These are phyloP conservation scores for Uria aalge DNA, from an alignment of 2,113 vertebrate species.

Conservation along the genomic window DNA sequence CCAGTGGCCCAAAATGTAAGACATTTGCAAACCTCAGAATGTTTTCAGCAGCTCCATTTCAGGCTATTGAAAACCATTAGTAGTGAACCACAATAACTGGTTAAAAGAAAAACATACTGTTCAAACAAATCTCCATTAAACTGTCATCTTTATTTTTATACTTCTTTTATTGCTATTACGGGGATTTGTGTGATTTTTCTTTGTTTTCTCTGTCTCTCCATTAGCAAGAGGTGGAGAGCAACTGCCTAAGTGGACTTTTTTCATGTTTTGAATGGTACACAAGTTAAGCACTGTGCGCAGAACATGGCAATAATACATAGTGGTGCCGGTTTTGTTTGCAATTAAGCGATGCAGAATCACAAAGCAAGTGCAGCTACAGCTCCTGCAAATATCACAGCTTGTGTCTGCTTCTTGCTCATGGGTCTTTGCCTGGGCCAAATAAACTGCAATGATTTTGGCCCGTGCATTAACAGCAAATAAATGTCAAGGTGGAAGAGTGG, in stretches of 20 bases:
- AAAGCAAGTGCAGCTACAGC: not conserved
- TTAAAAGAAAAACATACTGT: conserved; percentile 24
- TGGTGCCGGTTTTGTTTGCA: not conserved
- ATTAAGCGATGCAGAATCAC: not conserved
- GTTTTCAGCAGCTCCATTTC: conserved; percentile 25
- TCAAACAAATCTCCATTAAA: conserved; percentile 39
- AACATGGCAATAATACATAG: not conserved
- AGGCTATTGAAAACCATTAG: conserved; percentile 25
- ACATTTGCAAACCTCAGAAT: not conserved
- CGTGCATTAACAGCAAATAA: not conserved
- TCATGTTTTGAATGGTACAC: not conserved
- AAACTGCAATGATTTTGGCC: not conserved
- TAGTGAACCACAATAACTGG: conserved; percentile 2
- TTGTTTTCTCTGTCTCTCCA: not conserved
- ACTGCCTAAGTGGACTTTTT: not conserved
- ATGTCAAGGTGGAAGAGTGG: not conserved
- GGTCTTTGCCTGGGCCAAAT: not conserved
- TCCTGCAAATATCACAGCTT: not conserved
- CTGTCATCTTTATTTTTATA: conserved; percentile 17
- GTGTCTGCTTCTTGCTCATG: not conserved
- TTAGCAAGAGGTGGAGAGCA: not conserved
- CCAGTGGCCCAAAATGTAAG: not conserved
- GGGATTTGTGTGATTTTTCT: not conserved
- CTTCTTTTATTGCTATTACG: not conserved
- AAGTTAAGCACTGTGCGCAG: not conserved